Evolutionary conservation across 2,113 vertebrate species (phyloP).

Genomic region (Periophthalmodon schlosseri): DNA sequence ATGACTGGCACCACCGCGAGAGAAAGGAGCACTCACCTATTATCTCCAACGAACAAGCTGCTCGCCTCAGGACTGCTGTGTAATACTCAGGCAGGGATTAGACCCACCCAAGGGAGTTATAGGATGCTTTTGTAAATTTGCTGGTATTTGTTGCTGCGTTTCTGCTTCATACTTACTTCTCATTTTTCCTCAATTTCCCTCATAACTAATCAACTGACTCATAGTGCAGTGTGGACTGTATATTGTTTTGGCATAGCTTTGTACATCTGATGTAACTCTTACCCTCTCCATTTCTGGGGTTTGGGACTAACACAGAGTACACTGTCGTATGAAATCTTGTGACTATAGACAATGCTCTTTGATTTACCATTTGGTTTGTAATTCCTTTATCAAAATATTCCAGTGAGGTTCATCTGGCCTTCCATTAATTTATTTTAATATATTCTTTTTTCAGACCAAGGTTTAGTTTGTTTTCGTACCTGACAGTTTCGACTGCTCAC

Average conservation of each 20-base stretch:
- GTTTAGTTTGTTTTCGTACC: too few species aligned
- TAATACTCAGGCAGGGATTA: conserved; percentile 21
- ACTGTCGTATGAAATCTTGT: not conserved
- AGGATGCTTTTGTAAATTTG: not conserved
- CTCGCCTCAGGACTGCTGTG: conserved; percentile 13
- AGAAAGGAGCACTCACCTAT: conserved; percentile 27
- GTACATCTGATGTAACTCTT: not conserved
- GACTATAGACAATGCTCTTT: not conserved
- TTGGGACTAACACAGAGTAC: not conserved
- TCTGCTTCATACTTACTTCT: not conserved
- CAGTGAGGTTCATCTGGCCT: too few species aligned
- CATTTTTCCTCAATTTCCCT: not conserved
- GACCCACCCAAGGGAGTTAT: conserved; percentile 7
- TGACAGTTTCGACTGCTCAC: too few species aligned
- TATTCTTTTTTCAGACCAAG: too few species aligned
- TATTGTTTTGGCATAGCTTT: not conserved
- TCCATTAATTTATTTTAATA: too few species aligned
- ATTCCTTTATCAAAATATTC: not conserved
- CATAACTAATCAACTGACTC: not conserved
- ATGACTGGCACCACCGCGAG: conserved; percentile 32
- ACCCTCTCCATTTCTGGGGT: not conserved
- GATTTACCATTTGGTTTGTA: not conserved
- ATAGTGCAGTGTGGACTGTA: not conserved
- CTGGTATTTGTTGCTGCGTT: not conserved
- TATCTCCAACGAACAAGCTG: conserved; percentile 35